Base-by-base conservation (phyloP, 2,113 vertebrate genomes). In the Corythaixoides concolor region DNA sequence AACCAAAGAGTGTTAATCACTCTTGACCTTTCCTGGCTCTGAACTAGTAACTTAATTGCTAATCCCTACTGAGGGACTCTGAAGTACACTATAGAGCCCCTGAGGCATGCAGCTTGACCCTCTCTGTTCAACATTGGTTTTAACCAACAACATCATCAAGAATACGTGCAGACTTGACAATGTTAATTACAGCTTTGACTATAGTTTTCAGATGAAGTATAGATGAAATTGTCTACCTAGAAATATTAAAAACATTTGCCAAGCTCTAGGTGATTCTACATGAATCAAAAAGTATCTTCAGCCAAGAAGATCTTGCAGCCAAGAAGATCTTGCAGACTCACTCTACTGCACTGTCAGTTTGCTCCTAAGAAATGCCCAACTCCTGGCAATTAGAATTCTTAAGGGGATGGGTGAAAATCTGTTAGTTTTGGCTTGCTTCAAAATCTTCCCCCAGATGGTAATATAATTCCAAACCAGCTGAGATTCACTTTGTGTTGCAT, bases 351-450 rank as follows among this genome's bases (percentile, higher is more conserved):
- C 52, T 81, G 72, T 70, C 89, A 91, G 35, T 89, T 92, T 92
- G 16, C 49, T 96, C 39, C 69, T 78, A 84, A 95, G 53, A 90
- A 93, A 81, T 84, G 64, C 11, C 52, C 73, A 78, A 1, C 27
- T 75, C 43, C 68, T 95, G 91, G 69, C 76, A 91, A 95, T 94
- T 89, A 90, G 60, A 95, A 95, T 95, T 94, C 94, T 95, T 87
- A 81, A 89, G 73, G 60, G 89, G 22, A 39, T 24, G 60, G 32
- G 47, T 85, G 33, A 93, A 94, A 97, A 95, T 94, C 86, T 95
- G 93, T 95, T 92, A 47, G 80, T 32, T 94, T 94, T 95, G 94
- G 91, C 94, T 95, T 87, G 28, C 30, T 84, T 91, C 32, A 95
- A 85, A 91, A 90, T 81, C 47, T 87, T 93, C 49, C 64, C 88